These are phyloP conservation scores for Pammene aurita DNA, from an alignment of 2,888 invertebrate genomes.

Conservation along the genomic window DNA sequence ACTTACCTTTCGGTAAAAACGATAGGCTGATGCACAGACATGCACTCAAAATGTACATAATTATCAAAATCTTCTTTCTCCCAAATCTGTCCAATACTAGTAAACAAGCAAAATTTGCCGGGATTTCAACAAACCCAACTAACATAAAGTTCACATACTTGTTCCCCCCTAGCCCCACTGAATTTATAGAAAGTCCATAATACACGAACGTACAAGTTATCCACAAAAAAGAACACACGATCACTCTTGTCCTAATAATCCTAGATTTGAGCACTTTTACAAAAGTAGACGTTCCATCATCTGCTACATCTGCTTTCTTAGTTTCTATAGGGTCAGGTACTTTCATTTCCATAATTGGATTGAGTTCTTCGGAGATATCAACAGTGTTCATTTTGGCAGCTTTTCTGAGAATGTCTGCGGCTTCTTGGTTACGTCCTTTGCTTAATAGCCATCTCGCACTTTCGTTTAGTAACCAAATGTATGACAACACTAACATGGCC, in stretches of 20 bases:
- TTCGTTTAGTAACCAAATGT: constrained; percentile 88
- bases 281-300: constrained; percentile 56
- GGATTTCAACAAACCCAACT: constrained; percentile 87
- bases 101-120: constrained; percentile 86
- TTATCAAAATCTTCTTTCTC: constrained; percentile 85
- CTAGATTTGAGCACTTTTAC: constrained; percentile 80
- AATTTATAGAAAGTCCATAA: constrained; percentile 90
- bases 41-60: constrained; percentile 86
- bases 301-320: constrained; percentile 45
- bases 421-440: constrained; percentile 86
- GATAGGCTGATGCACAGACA: constrained; percentile 84
- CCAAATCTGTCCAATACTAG: constrained; percentile 86
- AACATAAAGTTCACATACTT: constrained; percentile 90
- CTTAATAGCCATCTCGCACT: constrained; percentile 90
- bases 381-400: constrained; percentile 86
- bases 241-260: constrained; percentile 81
- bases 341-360: constrained; percentile 56
- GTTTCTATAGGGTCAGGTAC: constrained; percentile 51
- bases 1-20: constrained; percentile 83
- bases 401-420: constrained; percentile 84
- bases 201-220: constrained; percentile 91
- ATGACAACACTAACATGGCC: constrained; percentile 85
- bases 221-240: constrained; percentile 89
- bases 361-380: constrained; percentile 70
- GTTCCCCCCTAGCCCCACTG: constrained; percentile 89